A percentile compares a stretch with the other conserved stretches of the same genome.
Conservation (phyloP, 2,113 vertebrate species). For the Trematomus loennbergii region DNA sequence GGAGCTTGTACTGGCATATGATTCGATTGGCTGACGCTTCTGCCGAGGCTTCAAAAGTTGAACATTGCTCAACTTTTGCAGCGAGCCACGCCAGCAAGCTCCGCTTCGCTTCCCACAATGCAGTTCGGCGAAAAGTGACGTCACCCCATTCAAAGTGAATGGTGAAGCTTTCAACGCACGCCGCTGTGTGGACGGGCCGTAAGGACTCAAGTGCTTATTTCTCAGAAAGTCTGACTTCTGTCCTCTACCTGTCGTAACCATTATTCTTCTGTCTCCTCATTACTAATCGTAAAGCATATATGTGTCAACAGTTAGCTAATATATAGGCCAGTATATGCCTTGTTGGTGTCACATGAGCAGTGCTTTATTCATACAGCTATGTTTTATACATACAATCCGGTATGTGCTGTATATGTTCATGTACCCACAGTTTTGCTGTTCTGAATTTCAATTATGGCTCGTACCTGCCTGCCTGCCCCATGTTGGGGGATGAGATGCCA, state of each 20-base stretch:
- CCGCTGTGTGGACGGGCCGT: too few species aligned
- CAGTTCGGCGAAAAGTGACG: too few species aligned
- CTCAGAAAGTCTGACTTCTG: constrained; percentile 7
- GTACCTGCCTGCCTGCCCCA: constrained; percentile 9
- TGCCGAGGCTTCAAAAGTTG: too few species aligned
- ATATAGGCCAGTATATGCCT: not conserved
- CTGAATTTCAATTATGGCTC: constrained; percentile 59
- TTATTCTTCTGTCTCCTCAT: constrained; percentile 22
- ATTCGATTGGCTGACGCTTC: too few species aligned
- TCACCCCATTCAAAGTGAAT: too few species aligned
- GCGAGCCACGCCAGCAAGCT: too few species aligned
- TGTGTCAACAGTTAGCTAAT: constrained; percentile 30
- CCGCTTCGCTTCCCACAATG: too few species aligned
- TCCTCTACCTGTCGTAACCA: not conserved
- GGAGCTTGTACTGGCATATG: too few species aligned
- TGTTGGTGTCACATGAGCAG: not conserved
- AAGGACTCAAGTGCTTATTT: not conserved
- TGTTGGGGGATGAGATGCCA: constrained; percentile 41
- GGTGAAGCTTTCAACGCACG: too few species aligned
- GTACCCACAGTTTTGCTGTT: constrained; percentile 20
- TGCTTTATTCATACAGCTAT: not conserved
- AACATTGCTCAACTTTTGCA: too few species aligned
- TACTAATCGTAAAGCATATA: constrained; percentile 12
- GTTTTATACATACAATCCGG: not conserved
- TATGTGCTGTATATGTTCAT: constrained; percentile 2